A percentile compares a stretch with the other conserved stretches of the same genome.
These are phyloP conservation scores for Heptranchias perlo DNA, from an alignment of 2,113 vertebrate species.

Conservation along the genomic window DNA sequence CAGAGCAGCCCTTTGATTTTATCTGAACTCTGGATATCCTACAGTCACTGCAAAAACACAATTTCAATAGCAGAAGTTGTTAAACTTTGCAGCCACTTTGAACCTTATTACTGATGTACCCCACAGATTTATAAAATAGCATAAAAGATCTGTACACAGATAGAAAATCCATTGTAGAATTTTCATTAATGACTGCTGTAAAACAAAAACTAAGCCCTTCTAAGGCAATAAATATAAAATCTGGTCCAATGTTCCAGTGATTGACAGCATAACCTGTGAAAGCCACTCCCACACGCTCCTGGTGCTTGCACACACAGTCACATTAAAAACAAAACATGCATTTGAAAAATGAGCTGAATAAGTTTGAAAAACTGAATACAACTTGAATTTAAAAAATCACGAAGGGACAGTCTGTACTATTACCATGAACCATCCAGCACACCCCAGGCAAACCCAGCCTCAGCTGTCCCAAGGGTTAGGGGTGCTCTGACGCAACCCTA, in stretches of 20 bases:
- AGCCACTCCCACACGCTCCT: background rate
- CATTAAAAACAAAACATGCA: background rate
- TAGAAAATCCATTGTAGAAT: background rate
- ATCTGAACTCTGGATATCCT: background rate
- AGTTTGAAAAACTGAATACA: background rate
- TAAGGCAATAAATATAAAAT: background rate
- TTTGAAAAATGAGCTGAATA: background rate
- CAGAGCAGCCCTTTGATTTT: background rate
- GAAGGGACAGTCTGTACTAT: background rate
- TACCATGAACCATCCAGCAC: background rate
- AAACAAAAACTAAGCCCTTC: background rate
- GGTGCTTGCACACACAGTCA: background rate
- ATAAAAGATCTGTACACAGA: background rate
- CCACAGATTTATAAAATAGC: background rate
- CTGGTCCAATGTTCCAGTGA: background rate
- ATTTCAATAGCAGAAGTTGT: background rate
- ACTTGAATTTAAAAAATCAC: background rate
- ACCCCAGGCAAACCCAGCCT: background rate
- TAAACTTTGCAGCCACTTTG: background rate
- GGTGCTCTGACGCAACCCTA: background rate
- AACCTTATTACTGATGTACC: background rate
- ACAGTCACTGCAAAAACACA: background rate
- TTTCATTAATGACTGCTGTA: background rate
- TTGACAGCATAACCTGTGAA: background rate
- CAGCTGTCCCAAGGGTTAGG: background rate